Base-by-base conservation (phyloP, 2,113 vertebrate genomes). In the Mus pahari region DNA sequence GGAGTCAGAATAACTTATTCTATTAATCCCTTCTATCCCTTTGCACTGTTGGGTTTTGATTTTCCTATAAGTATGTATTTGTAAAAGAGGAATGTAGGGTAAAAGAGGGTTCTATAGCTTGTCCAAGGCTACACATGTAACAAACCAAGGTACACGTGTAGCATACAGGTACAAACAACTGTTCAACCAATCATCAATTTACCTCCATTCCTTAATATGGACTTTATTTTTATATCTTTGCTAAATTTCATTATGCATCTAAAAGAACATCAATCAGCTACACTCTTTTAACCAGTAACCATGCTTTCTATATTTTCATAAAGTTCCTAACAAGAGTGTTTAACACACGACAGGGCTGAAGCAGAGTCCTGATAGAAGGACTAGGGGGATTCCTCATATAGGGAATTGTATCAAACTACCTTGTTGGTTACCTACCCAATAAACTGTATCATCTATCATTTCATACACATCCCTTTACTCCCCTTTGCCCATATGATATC, bases 251-350 rank as follows among this genome's bases (percentile, higher is more conserved):
- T 94, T 53, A 95, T 91, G 73, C 26, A 58, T 62, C 22, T 55
- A 70, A 92, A 12, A 90, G 31, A 17, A 7, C 13, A 58, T 9
- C 39, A 89, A 68, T 88, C 6, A 42, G 24, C 48, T 64, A 87
- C 16, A 36, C 19, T 91, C 53, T 93, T 95, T 92, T 91, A 68
- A 87, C 66, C 87, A 24, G 42, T 89, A 97, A 89, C 14, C 31
- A 91, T 82, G 36, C 13, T 95, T 82, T 94, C 75, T 2, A 1
- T 66, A 53, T 94, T 82, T 87, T 75, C 83, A 96, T 12, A 42
- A 90, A 90, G 36, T 74, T 78, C 77, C 42, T 90, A 83, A 92
- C 96, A 45, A 95, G 92, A 95, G 91, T 58, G 33, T 93, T 94
- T 94, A 89, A 77, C 68, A 95, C 17, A 88, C 28, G 28, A 89